phyloP scores from a whole-genome alignment of 2,113 vertebrate genomes.

The Callaeas wilsoni region DNA sequence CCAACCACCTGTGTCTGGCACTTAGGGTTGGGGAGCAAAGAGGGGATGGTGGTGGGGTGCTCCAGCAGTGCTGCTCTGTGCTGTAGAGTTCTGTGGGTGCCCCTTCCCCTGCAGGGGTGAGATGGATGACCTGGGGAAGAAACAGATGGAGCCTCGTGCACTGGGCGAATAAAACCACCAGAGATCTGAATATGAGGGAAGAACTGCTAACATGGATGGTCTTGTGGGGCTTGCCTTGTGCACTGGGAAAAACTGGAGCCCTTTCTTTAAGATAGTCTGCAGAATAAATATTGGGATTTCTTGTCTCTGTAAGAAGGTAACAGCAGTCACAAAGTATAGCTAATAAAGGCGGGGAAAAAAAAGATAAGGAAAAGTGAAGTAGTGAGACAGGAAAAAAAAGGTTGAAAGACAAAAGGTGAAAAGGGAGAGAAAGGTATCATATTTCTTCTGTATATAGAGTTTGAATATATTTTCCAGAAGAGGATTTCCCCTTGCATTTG shows the following conservation, averaged over 20 bases:
- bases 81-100: not conserved
- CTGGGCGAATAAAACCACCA: not conserved
- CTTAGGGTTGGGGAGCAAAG: not conserved
- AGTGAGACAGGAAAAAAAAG: not conserved
- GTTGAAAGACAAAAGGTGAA: not conserved
- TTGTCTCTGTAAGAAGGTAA: not conserved
- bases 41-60: not conserved
- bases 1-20: not conserved
- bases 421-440: not conserved
- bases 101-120: not conserved
- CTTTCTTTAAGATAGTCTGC: not conserved
- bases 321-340: not conserved
- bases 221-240: not conserved
- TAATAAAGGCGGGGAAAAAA: not conserved
- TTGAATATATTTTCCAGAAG: slow-evolving; percentile 52
- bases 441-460: slow-evolving; percentile 13
- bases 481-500: slow-evolving; percentile 58
- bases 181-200: not conserved
- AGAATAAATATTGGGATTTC: not conserved
- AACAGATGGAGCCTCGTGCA: rapidly evolving
- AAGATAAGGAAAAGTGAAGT: not conserved
- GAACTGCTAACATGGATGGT: not conserved
- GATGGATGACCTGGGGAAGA: not conserved
- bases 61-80: not conserved
- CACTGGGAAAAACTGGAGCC: rapidly evolving